Evolutionary conservation across 2,797 vertebrate species (phyloP), one percentile per base, ranked within the genome.

Genomic region (Platyrinchus mystaceus): DNA sequence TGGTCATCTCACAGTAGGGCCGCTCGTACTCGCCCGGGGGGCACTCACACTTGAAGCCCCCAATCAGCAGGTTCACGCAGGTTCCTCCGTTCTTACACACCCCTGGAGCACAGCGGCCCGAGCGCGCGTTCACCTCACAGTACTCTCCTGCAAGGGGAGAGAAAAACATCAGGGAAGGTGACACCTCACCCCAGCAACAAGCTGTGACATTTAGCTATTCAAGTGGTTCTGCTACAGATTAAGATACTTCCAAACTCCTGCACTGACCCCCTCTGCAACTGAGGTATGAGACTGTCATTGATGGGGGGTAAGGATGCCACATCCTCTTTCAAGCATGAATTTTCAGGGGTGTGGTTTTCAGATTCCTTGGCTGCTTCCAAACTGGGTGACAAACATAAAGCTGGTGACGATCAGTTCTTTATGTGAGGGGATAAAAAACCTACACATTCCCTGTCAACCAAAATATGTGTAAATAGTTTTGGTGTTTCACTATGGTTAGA

Each of bases 1-100:
- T 99, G 96, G 99, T 99, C 98, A 99, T 99, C 98, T 99, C 99
- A 5, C 99, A 99, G 98, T 99, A 99, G 0, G 99, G 99, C 90
- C 98, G 98, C 98, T 99, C 99, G 0, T 97, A 99, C 94, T 98
- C 99, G 2, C 98, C 99, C 0, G 98, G 96, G 0, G 98, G 98
- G 83, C 99, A 99, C 97, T 99, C 97, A 30, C 99, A 99, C 96
- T 97, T 98, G 97, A 99, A 99, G 39, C 99, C 99, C 2, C 99
- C 99, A 0, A 99, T 97, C 6, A 99, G 98, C 70, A 99, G 98
- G 97, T 99, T 99, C 79, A 99, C 97, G 2, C 99, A 99, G 62
- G 98, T 98, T 16, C 99, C 99, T 4, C 99, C 99, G 0, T 99
- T 99, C 96, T 98, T 99, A 77, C 99, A 99, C 34, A 99, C 98